Conservation (phyloP, 2,113 vertebrate species). For the Amphilophus citrinellus region DNA sequence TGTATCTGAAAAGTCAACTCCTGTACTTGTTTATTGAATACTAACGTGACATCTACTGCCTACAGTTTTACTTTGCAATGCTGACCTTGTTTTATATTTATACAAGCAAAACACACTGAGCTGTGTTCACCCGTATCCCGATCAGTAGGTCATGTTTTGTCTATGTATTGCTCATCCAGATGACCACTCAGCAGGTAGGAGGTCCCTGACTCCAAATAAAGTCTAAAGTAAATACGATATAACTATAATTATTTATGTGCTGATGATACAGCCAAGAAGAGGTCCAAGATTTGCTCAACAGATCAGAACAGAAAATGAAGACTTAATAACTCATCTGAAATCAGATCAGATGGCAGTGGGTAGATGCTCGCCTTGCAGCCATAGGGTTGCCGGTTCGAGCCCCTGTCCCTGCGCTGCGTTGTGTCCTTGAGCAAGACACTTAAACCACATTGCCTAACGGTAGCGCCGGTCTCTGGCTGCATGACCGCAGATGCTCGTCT, state of each 20-base stretch:
- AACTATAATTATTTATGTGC: no score
- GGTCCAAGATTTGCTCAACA: background rate
- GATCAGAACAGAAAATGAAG: background rate
- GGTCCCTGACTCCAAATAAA: slow-evolving; percentile 72
- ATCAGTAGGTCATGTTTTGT: slow-evolving; percentile 30
- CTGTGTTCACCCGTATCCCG: slow-evolving; percentile 3
- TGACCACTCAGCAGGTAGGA: slow-evolving; percentile 85
- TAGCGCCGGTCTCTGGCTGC: no score
- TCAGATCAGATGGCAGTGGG: no score
- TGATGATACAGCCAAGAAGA: no score
- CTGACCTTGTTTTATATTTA: background rate
- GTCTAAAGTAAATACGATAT: no score
- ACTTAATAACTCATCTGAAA: background rate
- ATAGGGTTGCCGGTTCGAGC: no score
- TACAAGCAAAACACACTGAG: background rate
- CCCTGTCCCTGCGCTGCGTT: no score
- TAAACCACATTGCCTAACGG: no score
- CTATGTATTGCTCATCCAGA: slow-evolving; percentile 84
- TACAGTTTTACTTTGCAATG: background rate
- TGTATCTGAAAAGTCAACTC: background rate
- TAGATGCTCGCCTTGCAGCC: no score
- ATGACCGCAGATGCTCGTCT: no score
- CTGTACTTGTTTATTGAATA: background rate
- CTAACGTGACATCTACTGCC: background rate
- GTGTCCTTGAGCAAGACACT: no score